Percentiles rank a stretch among this genome's conserved stretches.
These are phyloP conservation scores for Platygyra sinensis DNA, from an alignment of 64 coral and sea anemone species.

Conservation along the genomic window DNA sequence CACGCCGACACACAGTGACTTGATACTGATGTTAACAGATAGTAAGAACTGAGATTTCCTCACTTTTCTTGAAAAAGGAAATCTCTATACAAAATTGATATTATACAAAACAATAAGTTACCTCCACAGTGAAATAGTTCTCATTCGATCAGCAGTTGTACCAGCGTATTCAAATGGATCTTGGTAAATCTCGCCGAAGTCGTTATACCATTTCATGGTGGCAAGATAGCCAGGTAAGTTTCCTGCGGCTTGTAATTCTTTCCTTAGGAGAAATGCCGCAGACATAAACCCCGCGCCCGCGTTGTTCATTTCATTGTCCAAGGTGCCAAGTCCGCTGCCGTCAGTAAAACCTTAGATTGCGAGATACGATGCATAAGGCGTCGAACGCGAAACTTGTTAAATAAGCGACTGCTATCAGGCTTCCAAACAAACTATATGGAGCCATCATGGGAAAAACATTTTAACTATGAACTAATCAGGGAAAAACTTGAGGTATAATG, in stretches of 20 bases:
- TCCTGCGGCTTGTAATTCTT: background rate
- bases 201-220: conserved; percentile 52
- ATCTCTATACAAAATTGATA: no score
- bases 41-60: no score
- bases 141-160: conserved; percentile 51
- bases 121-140: conserved; percentile 38
- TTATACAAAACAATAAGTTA: background rate
- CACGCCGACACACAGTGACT: no score
- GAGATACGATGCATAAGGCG: no score
- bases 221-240: background rate
- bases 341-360: conserved; percentile 32
- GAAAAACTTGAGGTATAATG: no score
- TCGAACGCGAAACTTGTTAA: no score
- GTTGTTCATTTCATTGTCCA: conserved; percentile 57
- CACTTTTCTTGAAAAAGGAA: no score
- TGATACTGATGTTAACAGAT: no score
- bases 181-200: conserved; percentile 32
- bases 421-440: no score
- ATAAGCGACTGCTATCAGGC: no score
- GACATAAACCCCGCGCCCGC: conserved; percentile 42
- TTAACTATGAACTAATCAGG: no score
- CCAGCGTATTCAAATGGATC: conserved; percentile 51
- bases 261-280: conserved; percentile 28
- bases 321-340: conserved; percentile 52
- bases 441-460: no score